Evolutionary conservation across 2,797 vertebrate species (phyloP), one percentile per base, ranked within the genome.

Genomic region (Tympanoctomys barrerae): DNA sequence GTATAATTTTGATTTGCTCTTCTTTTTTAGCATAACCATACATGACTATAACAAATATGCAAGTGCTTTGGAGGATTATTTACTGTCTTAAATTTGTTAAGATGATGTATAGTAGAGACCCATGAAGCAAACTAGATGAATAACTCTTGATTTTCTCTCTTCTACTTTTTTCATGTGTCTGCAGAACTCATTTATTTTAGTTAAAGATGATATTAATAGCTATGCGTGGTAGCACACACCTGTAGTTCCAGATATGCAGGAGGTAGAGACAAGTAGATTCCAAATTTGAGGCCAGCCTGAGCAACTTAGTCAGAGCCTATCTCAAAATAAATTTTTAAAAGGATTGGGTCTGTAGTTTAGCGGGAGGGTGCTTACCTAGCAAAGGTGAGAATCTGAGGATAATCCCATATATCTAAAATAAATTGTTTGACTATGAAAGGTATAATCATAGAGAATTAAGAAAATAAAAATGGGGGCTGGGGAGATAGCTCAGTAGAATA

Each of bases 61-160:
- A 88, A 57, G 33, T 92, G 24, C 10, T 79, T 26, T 64, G 59
- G n/a, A 88, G 68, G 16, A 70, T 78, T 83, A 57, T 82, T 85
- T 71, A 33, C 77, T 87, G 68, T 64, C 85, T 94, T n/a, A 95
- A 3, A 82, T 87, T 89, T 94, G 62, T 71, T 87, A 71, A 57
- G 39, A 49, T 82, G 24, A 33, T 84, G 42, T 62, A 12, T 61
- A 68, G 16, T 46, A 62, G 49, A 75, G 83, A 19, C 21, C 61
- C 31, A 46, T 68, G 39, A 83, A 87, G 89, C 54, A 75, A 28
- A 46, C 16, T 24, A 90, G 61, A 49, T 87, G 52, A 77, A 68
- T 75, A 42, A 39, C 62, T 82, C 33, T 42, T 46, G 71, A 5
- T 75, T 75, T 46, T 75, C 24, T 28, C 39, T 46, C 71, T 75